A percentile compares a stretch with the other conserved stretches of the same genome.
phyloP scores from a whole-genome alignment of 2,797 vertebrate genomes.

The Enteromius mattozi region DNA sequence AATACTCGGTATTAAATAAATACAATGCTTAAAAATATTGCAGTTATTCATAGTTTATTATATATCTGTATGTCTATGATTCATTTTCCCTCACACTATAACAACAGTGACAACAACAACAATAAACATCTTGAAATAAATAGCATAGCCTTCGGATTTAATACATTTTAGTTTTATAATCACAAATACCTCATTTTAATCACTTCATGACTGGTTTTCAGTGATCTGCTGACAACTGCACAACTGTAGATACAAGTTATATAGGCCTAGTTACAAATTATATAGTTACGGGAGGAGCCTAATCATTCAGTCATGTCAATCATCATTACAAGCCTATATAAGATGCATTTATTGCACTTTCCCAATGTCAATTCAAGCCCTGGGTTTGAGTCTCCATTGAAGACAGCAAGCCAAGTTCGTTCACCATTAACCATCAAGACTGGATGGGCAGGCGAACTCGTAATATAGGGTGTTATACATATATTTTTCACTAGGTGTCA shows the following conservation, averaged over 20 bases:
- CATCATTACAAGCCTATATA: background rate
- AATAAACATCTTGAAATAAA: background rate
- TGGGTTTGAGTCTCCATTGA: background rate
- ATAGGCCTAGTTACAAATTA: background rate
- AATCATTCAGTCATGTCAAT: background rate
- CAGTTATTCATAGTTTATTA: background rate
- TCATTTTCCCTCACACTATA: background rate
- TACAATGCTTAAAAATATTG: background rate
- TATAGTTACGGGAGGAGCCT: background rate
- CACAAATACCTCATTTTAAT: background rate
- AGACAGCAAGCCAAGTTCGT: background rate
- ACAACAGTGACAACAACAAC: background rate
- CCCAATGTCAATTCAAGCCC: background rate
- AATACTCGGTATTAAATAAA: background rate
- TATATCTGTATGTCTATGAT: background rate
- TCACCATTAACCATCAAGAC: background rate
- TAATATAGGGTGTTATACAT: conserved; percentile 5
- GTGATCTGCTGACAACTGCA: background rate
- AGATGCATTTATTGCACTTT: background rate
- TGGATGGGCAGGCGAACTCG: background rate
- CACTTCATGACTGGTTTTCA: background rate
- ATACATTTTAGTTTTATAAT: background rate
- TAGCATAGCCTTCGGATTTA: background rate
- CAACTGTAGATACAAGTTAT: background rate
- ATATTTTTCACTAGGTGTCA: conserved; percentile 18